Evolutionary conservation across 2,888 invertebrate genomes (phyloP).

Genomic region (Drosophila vallismaia): DNA sequence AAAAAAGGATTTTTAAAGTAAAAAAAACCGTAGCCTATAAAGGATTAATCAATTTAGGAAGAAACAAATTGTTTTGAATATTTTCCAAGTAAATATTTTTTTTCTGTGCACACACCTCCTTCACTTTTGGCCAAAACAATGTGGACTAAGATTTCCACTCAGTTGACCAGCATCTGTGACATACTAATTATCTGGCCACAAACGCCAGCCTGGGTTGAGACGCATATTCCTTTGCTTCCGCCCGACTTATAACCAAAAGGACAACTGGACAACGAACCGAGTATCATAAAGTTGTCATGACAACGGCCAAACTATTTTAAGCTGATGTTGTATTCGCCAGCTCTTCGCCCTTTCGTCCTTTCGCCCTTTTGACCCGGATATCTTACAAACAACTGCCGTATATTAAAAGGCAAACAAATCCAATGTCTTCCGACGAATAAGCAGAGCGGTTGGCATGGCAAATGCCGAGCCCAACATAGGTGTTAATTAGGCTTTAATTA

Average conservation of each 20-base stretch:
- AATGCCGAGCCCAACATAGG: constrained; percentile 4
- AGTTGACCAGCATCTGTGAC: constrained; percentile 26
- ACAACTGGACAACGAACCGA: constrained; percentile 1
- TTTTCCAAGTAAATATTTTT: neutral
- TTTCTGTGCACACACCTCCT: neutral
- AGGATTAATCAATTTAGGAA: neutral
- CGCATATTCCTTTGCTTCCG: neutral
- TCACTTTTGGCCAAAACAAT: constrained; percentile 12
- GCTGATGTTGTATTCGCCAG: neutral
- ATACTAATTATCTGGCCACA: constrained; percentile 40
- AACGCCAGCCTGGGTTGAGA: constrained; percentile 5
- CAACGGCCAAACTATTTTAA: constrained; percentile 28
- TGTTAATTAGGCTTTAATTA: constrained; percentile 57
- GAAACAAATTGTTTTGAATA: too few species aligned
- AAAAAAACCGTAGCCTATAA: neutral
- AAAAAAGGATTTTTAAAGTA: too few species aligned
- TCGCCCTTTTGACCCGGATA: neutral
- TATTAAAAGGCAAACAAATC: constrained; percentile 33
- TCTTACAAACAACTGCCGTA: constrained; percentile 3
- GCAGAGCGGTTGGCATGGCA: constrained; percentile 18
- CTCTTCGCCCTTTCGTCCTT: neutral
- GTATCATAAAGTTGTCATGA: constrained; percentile 8
- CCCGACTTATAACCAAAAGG: neutral
- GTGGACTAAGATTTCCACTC: constrained; percentile 5
- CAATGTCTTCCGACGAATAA: constrained; percentile 12